These are phyloP conservation scores for Cremastinae sp. DNA, from an alignment of 2,888 invertebrate genomes.

Conservation along the genomic window DNA sequence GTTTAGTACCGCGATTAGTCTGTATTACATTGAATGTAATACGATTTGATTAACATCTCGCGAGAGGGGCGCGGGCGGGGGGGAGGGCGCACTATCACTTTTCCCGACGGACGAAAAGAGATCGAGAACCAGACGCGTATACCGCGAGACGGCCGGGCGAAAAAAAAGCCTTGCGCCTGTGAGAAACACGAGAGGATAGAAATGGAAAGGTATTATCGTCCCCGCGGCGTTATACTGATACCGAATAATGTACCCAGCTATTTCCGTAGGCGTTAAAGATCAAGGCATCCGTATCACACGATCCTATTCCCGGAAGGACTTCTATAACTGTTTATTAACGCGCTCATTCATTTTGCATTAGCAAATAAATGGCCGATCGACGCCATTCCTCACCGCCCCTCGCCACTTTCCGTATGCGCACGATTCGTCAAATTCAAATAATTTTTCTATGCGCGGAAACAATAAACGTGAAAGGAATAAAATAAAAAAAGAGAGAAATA, in stretches of 20 bases:
- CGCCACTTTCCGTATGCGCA: no score
- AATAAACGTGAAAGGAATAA: no score
- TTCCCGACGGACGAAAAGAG: slow-evolving; percentile 15
- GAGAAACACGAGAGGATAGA: slow-evolving; percentile 40
- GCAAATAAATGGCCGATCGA: no score
- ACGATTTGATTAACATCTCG: slow-evolving; percentile 60
- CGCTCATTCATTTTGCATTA: background rate
- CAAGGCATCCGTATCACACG: slow-evolving; percentile 40
- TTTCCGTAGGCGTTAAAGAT: slow-evolving; percentile 39
- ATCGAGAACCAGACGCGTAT: slow-evolving; percentile 4
- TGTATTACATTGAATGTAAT: slow-evolving; percentile 59
- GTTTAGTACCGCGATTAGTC: slow-evolving; percentile 53
- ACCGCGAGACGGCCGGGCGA: slow-evolving; percentile 18
- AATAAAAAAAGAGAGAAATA: no score
- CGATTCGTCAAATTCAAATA: no score
- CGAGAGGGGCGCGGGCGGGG: background rate
- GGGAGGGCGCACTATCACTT: background rate
- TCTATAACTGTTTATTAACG: background rate
- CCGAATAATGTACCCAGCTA: slow-evolving; percentile 30
- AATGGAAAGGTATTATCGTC: slow-evolving; percentile 46
- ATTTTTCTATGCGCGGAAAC: slow-evolving; percentile 25
- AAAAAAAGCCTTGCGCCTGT: background rate
- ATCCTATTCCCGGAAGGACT: slow-evolving; percentile 40
- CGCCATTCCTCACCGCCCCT: no score
- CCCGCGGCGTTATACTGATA: slow-evolving; percentile 33